Base-by-base conservation (phyloP, 2,888 invertebrate genomes). In the Parnassius apollo region DNA sequence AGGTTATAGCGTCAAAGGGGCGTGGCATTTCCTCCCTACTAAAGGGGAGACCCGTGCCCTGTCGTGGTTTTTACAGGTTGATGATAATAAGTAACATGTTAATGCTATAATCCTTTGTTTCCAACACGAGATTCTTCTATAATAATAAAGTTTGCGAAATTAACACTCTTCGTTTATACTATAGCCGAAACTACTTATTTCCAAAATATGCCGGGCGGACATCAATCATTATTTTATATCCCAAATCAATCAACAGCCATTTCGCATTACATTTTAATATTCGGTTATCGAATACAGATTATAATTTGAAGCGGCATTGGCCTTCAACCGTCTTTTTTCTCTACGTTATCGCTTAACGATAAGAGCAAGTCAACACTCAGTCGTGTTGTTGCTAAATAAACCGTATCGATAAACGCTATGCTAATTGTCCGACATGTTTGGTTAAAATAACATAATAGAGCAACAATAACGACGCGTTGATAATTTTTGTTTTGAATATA, bases 301-400 rank as follows among this genome's bases (percentile, higher is more conserved):
- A 42, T 44, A 42, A 35, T 53, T 57, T 51, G 55, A 57, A 42
- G 42, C 44, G 49, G 62, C 54, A 58, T 49, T 58, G 49, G 48
- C 53, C 58, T 54, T 46, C 55, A 12, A 51, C 45, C 9, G 46
- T 51, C 50, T 59, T 63, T 62, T 62, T 61, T 51, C 42, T 59
- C 50, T 53, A 44, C 55, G 59, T 63, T 59, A 63, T 63, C 63
- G 59, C 63, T 49, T 7, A 55, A 51, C 55, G 81, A 80, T 81
- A 79, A 71, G 65, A 55, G 64, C 42, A 70, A 74, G 74, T 77
- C 75, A 80, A 76, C 76, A 75, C 69, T 74, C 18, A 1, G 18
- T 18, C 73, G 68, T 68, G 54, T 58, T 58, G 66, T 68, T 63
- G 68, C 76, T 73, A 72, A 72, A 79, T 72, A 75, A 73, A 73